Base-by-base conservation (phyloP, 2,888 invertebrate species). In the Crioceris asparagi region DNA sequence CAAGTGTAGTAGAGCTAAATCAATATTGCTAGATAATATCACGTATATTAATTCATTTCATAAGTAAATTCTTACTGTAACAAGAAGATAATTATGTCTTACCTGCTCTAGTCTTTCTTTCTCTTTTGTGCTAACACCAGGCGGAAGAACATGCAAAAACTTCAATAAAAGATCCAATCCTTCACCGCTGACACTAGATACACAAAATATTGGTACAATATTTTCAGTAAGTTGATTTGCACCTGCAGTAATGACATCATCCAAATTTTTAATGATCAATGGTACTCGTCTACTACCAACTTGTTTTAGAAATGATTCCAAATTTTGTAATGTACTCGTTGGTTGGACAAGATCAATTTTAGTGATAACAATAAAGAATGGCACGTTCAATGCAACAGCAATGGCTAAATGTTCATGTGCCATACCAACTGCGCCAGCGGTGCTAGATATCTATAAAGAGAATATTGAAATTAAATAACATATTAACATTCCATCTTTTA, bases 401-500 rank as follows among this genome's bases (percentile, higher is more conserved):
- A 96, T 75, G 0, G 84, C 82, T 39, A 96, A 70, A 65, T 97
- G 96, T 59, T 98, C 96, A 50, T 86, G 82, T 0, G 92, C 90
- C 61, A 84, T 85, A 4, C 79, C 75, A 0, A 79, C 79, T 26
- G 83, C 77, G 7, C 90, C 91, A 0, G 83, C 81, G 15, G 83
- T 79, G 0, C 81, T 79, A 0, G 87, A 86, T 32, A 88, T 80
- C 66, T 85, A 69, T 39, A 74, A 53, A 48, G 2, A 27, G 15
- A 3, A n/a, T n/a, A n/a, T n/a, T n/a, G n/a, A n/a, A n/a, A 5
- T 4, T n/a, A 17, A 5, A 29, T 2, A 15, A 18, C 14, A 18
- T 10, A 34, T 34, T 15, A 11, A 33, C 26, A 31, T 25, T 25
- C 11, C 25, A 16, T 37, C 16, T 11, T 21, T 6, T 36, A 17